These are phyloP conservation scores for Drosophila arizonae DNA, from an alignment of 1,140 invertebrate genomes.

Conservation along the genomic window DNA sequence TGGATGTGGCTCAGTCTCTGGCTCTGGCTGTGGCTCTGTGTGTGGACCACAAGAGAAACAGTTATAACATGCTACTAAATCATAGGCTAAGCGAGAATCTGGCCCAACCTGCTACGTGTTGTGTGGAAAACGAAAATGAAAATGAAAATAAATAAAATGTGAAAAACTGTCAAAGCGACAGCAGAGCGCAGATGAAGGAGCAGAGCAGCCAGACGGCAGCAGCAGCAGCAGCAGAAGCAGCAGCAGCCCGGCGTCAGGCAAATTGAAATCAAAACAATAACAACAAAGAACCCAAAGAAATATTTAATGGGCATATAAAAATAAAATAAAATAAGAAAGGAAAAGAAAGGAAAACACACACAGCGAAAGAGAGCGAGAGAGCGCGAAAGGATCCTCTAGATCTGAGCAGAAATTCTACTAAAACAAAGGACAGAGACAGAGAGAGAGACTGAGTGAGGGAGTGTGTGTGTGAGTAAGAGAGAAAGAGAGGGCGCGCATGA, in stretches of 20 bases:
- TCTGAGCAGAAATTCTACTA: conserved; percentile 56
- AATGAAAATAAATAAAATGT: conserved; percentile 67
- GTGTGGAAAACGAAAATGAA: conserved; percentile 37
- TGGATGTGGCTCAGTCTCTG: conserved; percentile 21
- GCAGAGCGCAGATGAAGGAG: neutral
- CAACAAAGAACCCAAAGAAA: conserved; percentile 62
- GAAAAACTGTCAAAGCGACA: conserved; percentile 64
- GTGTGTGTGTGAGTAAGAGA: neutral
- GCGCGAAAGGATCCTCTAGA: conserved; percentile 35
- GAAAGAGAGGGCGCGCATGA: neutral
- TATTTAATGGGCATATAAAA: conserved; percentile 61
- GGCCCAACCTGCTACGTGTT: conserved; percentile 75
- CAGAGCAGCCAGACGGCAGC: conserved; percentile 16
- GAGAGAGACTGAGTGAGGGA: neutral
- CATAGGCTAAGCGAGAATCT: conserved; percentile 56
- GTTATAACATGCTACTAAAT: conserved; percentile 79
- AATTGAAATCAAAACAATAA: conserved; percentile 71
- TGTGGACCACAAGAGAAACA: conserved; percentile 68
- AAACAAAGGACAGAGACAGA: conserved; percentile 36
- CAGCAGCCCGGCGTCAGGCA: conserved; percentile 48
- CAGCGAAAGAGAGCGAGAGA: conserved; percentile 15
- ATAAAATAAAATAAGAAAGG: neutral
- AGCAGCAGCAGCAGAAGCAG: conserved; percentile 29
- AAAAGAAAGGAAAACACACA: conserved; percentile 50
- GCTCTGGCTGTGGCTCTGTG: neutral